A percentile compares a stretch with the other conserved stretches of the same genome.
phyloP scores from a whole-genome alignment of 2,888 invertebrate species.

The Phrixothrix hirtus region DNA sequence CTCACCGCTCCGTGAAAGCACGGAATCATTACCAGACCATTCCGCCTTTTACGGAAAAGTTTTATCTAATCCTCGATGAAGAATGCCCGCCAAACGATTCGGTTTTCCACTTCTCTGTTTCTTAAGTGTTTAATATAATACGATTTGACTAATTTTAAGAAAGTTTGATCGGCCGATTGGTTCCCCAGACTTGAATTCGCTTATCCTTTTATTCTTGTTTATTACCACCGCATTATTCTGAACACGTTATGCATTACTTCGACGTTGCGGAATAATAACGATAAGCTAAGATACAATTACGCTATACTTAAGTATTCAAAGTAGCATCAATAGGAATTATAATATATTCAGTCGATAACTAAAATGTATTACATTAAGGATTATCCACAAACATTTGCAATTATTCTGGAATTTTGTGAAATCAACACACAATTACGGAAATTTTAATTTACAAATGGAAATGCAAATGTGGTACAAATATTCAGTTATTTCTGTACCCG shows the following conservation, averaged over 20 bases:
- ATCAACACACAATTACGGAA: no score
- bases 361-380: conserved; percentile 8
- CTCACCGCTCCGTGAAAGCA: conserved; percentile 38
- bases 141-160: no score
- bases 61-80: conserved; percentile 39
- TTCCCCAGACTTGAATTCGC: no score
- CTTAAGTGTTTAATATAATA: no score
- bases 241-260: conserved; percentile 21
- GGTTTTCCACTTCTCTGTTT: conserved; percentile 7
- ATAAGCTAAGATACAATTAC: conserved; percentile 14
- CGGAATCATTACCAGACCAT: conserved; percentile 37
- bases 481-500: no score
- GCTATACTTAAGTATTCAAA: conserved; percentile 15
- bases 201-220: neutral
- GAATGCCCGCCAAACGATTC: conserved; percentile 17
- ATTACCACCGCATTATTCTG: conserved; percentile 12
- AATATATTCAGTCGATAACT: conserved; percentile 17
- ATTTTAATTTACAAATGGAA: no score
- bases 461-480: no score
- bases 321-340: conserved; percentile 7
- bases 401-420: neutral
- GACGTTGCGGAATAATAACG: conserved; percentile 18
- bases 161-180: no score
- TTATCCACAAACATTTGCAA: neutral
- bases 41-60: conserved; percentile 41